Evolutionary conservation across 2,888 invertebrate species (phyloP).

Genomic region (Amphipoea lucens): DNA sequence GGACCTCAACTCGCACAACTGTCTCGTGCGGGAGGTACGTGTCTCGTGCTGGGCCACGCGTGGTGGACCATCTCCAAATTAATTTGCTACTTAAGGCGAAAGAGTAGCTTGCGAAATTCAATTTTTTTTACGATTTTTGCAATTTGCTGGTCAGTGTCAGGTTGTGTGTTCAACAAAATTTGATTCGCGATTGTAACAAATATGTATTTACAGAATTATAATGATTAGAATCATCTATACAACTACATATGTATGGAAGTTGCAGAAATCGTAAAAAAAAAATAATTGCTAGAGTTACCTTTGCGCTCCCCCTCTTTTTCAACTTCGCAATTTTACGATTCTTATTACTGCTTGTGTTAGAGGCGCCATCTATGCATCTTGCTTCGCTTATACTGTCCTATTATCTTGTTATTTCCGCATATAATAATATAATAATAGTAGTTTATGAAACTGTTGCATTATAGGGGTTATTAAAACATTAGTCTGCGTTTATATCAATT

Average conservation of each 20-base stretch:
- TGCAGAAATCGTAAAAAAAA: not conserved
- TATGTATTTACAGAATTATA: no score
- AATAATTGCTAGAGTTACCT: not conserved
- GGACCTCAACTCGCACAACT: conserved; percentile 98
- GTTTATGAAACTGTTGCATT: no score
- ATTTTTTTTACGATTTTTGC: no score
- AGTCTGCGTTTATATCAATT: no score
- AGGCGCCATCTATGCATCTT: not conserved
- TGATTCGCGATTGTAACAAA: no score
- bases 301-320: not conserved
- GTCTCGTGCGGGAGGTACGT: conserved; percentile 94
- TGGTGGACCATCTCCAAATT: not conserved
- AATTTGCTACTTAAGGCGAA: not conserved
- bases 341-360: not conserved
- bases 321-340: not conserved
- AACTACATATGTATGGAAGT: not conserved
- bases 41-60: conserved; percentile 69
- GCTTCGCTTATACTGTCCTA: no score
- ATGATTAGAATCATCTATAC: no score
- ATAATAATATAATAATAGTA: no score
- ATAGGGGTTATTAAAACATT: no score
- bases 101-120: not conserved
- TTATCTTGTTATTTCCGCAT: no score
- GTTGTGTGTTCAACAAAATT: no score
- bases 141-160: no score